Evolutionary conservation across 1,140 invertebrate genomes (phyloP), one percentile per base, ranked within the genome.

Genomic region (Neomicropteryx cornuta): DNA sequence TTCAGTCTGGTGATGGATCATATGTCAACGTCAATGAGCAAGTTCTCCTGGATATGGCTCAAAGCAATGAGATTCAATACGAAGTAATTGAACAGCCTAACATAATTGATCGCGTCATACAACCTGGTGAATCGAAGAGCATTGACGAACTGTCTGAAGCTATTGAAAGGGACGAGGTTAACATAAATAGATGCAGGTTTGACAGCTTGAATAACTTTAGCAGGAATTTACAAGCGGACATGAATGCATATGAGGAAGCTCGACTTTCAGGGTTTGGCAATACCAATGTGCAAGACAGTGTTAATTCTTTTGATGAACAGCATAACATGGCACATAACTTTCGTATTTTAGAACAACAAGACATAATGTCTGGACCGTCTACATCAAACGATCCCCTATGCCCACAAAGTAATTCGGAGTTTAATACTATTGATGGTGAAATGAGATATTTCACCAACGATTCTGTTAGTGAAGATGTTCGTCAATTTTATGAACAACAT

Each of bases 1-100:
- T 71, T 33, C 69, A 73, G 46, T 70, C 65, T 22, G 68, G 69
- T 6, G 68, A 73, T 43, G 70, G 71, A 0, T 70, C 67, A 1
- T 71, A 71, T 37, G 65, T 72, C 4, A 70, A 69, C 29, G 61
- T 73, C 5, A 71, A 70, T 37, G 71, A 71, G 56, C 67, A 71
- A 58, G 64, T 71, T 17, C 55, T 71, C 16, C 54, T 68, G 35
- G 66, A 70, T 42, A 67, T 73, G 57, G 66, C 67, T 2, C 64
- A 68, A 47, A 69, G 67, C 45, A 69, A 61, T 35, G 63, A 65
- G 45, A 64, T 70, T 41, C 67, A 72, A 48, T 70, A 68, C 33
- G 68, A 70, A 50, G 63, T 71, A 4, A 65, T 70, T 23, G 68
- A 71, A 47, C 64, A 63, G 45, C 61, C 61, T 5, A 60, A 62